Evolutionary conservation across 2,113 vertebrate species (phyloP).

Genomic region (Alouatta palliata): DNA sequence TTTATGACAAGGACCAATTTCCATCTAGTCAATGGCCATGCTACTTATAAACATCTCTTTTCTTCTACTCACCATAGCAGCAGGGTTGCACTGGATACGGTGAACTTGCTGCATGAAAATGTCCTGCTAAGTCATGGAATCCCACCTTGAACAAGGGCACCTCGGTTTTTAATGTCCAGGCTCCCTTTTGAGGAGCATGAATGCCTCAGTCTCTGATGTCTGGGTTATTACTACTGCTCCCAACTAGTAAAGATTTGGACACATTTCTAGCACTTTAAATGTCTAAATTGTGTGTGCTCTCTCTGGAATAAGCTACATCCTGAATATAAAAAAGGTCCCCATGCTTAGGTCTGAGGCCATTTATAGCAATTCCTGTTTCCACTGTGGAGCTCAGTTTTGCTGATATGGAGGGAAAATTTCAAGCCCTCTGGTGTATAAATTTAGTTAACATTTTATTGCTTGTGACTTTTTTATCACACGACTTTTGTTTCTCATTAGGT

Average conservation of each 20-base stretch:
- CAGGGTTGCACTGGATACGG: fast-evolving
- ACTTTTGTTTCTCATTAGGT: constrained; percentile 85
- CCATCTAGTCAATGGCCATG: background rate
- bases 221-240: background rate
- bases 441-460: constrained; percentile 73
- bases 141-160: background rate
- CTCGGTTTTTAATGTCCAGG: fast-evolving
- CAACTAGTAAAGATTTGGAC: background rate
- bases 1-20: background rate
- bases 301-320: constrained; percentile 64
- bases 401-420: constrained; percentile 77
- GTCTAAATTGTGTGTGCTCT: background rate
- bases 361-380: constrained; percentile 78
- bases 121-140: fast-evolving
- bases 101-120: fast-evolving
- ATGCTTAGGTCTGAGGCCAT: constrained; percentile 46
- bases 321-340: constrained; percentile 31
- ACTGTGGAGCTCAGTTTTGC: constrained; percentile 66
- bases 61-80: fast-evolving
- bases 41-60: fast-evolving
- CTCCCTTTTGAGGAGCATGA: background rate
- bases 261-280: background rate
- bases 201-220: background rate
- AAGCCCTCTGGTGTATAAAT: constrained; percentile 66
- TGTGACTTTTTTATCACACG: constrained; percentile 69